A percentile compares a stretch with the other conserved stretches of the same genome.
Conservation (phyloP, 2,888 invertebrate genomes). For the Apocheima hispidaria region DNA sequence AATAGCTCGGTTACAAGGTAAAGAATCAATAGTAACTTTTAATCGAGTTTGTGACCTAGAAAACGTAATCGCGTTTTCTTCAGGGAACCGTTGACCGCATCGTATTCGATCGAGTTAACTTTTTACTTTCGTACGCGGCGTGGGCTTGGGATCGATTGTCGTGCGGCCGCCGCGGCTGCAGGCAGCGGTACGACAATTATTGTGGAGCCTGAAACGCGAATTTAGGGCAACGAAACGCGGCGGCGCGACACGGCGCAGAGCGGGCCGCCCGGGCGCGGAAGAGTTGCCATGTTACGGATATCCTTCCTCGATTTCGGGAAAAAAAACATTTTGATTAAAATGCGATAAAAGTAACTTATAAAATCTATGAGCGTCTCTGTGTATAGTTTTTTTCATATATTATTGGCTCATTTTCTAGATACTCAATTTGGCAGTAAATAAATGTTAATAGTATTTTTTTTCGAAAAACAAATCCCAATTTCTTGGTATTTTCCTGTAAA, state of each 20-base stretch:
- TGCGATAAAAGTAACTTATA: too few species aligned
- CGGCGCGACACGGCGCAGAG: slow-evolving; percentile 51
- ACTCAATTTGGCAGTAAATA: too few species aligned
- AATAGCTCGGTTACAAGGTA: slow-evolving; percentile 49
- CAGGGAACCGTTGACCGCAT: slow-evolving; percentile 74
- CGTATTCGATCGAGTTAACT: slow-evolving; percentile 80
- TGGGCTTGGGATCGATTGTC: slow-evolving; percentile 72
- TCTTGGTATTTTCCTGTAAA: too few species aligned
- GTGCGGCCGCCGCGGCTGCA: slow-evolving; percentile 77
- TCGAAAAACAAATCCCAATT: too few species aligned
- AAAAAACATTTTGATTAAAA: neutral
- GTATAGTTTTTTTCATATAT: too few species aligned
- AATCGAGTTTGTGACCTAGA: slow-evolving; percentile 76
- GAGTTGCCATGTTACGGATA: neutral
- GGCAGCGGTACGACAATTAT: slow-evolving; percentile 79
- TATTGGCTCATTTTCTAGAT: too few species aligned
- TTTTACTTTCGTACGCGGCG: slow-evolving; percentile 75
- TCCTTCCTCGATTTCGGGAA: neutral
- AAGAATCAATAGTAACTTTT: slow-evolving; percentile 71
- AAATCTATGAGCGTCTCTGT: too few species aligned
- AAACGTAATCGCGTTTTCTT: slow-evolving; percentile 71
- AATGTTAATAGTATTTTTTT: too few species aligned
- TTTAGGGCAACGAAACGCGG: slow-evolving; percentile 79
- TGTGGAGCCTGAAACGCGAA: slow-evolving; percentile 77
- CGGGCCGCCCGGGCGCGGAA: slow-evolving; percentile 37